Base-by-base conservation (phyloP, 1,140 invertebrate species). In the Aphis craccivora region DNA sequence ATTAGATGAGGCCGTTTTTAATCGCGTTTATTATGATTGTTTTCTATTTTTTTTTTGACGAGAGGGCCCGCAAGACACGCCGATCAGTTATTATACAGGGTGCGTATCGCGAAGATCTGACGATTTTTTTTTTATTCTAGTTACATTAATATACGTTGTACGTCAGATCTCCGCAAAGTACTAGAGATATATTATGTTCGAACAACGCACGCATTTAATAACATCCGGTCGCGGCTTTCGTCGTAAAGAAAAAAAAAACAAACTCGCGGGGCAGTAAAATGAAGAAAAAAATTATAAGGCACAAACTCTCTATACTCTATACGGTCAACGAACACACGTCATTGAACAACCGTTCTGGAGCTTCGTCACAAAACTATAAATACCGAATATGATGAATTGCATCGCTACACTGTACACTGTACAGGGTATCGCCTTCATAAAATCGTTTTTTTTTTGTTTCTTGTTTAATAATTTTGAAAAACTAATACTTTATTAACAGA, bases 41-140 rank as follows among this genome's bases (percentile, higher is more conserved):
- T 88, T 88, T 88, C 87, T 48, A 23, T 53, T 88, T 51, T 51
- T 45, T 88, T 88, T 88, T 88, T 53, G 87, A 51, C 87, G 87
- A 88, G 48, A 37, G 18, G 3, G 51, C 87, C 30, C 45, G 45
- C 86, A 2, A 40, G 45, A 88, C 86, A 88, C 86, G 55, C 8
- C 30, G 60, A 14, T 67, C 60, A 11, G 30, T 60, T 25, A 25
- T 60, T 6, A 6, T 67, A 67, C 60, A 14, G 60, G 60, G 60
- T n/a, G 60, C 60, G 60, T 67, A 67, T 67, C 60, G 1, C 30
- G 60, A 67, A n/a, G 30, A 67, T 67, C 60, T 40, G 35, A 83
- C 22, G 35, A 37, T 81, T 83, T 35, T 83, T 83, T 37, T 37
- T 83, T 40, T 83, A 22, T 83, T 81, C 35, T 14, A 37, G 30